Conservation (phyloP, 1,140 invertebrate species). For the Drosophila pectinifera region DNA sequence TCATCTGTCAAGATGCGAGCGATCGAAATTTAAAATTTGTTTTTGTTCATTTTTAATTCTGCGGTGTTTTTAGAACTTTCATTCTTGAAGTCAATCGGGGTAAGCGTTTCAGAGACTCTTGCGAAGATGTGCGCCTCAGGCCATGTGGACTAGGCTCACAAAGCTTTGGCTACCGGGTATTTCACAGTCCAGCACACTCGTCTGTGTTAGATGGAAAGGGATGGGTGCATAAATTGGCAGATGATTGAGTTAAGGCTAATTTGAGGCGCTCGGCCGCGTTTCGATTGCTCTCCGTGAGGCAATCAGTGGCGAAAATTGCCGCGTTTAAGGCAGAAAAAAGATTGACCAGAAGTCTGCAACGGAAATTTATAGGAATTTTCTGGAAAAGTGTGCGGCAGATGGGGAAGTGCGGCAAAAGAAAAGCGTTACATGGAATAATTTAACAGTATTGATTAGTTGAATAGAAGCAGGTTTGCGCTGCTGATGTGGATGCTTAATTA, state of each 20-base stretch:
- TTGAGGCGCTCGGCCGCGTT: slow-evolving; percentile 32
- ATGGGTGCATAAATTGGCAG: slow-evolving; percentile 15
- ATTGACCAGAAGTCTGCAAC: not conserved
- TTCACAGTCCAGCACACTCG: not conserved
- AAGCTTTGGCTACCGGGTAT: not conserved
- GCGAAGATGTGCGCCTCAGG: no score
- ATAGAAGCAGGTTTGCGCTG: not conserved
- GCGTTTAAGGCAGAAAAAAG: not conserved
- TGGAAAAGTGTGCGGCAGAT: not conserved
- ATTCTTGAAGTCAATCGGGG: no score
- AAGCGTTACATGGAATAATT: slow-evolving; percentile 3
- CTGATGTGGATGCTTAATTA: not conserved
- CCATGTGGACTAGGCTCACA: no score
- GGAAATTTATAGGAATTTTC: not conserved
- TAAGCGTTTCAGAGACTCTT: no score
- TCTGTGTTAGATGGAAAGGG: slow-evolving; percentile 3
- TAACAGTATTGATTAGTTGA: slow-evolving; percentile 5
- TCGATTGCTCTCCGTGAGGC: slow-evolving; percentile 41
- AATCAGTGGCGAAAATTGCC: slow-evolving; percentile 12
- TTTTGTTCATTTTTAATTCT: no score
- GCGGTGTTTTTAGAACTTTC: no score
- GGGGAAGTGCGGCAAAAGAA: no score
- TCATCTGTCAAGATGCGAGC: no score
- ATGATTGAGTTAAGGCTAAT: slow-evolving; percentile 66
- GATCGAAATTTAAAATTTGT: no score